Base-by-base conservation (phyloP, 2,888 invertebrate species). In the Schrankia costaestrigalis region DNA sequence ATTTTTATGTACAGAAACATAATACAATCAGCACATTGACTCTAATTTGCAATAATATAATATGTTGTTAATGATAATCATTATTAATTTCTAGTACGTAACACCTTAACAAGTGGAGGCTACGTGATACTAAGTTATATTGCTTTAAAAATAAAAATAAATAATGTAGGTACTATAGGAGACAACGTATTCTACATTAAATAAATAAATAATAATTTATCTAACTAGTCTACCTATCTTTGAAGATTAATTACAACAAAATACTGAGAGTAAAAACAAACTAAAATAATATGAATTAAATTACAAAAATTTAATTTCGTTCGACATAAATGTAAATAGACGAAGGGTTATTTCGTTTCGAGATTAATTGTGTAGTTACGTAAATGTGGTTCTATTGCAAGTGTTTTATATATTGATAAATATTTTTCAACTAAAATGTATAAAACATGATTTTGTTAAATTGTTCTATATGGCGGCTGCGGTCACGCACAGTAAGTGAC, bases 121-220 rank as follows among this genome's bases (percentile, higher is more conserved):
- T 71, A 71, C 54, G 66, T 68, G 69, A 71, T 43, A 74, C 68
- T 66, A 67, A 39, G 49, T 58, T 57, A 68, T 64, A 74, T 71
- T 72, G 71, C 67, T 73, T 71, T 66, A 69, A 66, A 67, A 72
- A 70, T 61, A 59, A 68, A 70, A 81, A 80, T 80, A 81, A 81
- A 79, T 79, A 74, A 73, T 64, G 66, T 70, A 63, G 63, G 67
- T 60, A 67, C 74, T 75, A 71, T 70, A 63, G 57, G 66, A 62
- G 66, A 70, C n/a, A n/a, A n/a, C 78, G 73, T 71, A 70, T 56
- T 63, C 78, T 84, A 82, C 69, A 57, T 69, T 77, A 72, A 84
- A 86, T 84, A 83, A 85, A 86, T 86, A 85, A 87, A 84, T 83
- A 75, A 78, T 61, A 71, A 76, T 81, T 80, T 80, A 71, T 74